Evolutionary conservation across 2,797 vertebrate genomes (phyloP).

Genomic region (Sebastes trivittatus): DNA sequence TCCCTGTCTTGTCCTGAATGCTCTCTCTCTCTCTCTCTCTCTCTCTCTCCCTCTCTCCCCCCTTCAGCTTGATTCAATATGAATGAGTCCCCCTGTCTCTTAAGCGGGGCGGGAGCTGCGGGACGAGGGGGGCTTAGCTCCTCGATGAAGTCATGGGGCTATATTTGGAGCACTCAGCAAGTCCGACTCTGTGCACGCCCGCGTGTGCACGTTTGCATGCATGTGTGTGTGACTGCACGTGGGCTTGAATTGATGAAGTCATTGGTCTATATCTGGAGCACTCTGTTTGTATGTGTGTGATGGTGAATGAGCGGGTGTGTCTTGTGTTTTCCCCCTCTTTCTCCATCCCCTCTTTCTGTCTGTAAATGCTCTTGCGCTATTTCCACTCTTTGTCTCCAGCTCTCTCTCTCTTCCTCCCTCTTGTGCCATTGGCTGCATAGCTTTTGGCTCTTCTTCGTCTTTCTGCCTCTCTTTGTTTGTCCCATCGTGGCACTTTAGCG

Average conservation of each 20-base stretch:
- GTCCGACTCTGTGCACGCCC: constrained; percentile 31
- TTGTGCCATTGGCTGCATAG: constrained; percentile 63
- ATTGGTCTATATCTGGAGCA: constrained; percentile 66
- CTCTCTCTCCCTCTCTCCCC: constrained; percentile 3
- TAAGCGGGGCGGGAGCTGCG: constrained; percentile 45
- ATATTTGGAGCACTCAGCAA: constrained; percentile 76
- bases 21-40: constrained; percentile 6
- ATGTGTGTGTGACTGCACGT: constrained; percentile 32
- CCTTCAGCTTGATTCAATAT: constrained; percentile 70
- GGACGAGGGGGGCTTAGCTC: constrained; percentile 29
- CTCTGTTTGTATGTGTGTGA: constrained; percentile 41
- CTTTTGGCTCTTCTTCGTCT: constrained; percentile 43
- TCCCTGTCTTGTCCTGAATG: constrained; percentile 34
- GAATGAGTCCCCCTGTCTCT: constrained; percentile 74
- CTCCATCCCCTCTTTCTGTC: constrained; percentile 51
- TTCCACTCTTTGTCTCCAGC: constrained; percentile 69
- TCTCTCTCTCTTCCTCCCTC: constrained; percentile 57
- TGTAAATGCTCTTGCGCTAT: constrained; percentile 56
- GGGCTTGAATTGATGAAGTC: constrained; percentile 63
- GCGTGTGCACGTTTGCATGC: background rate
- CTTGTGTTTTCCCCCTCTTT: constrained; percentile 29
- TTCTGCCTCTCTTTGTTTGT: constrained; percentile 57
- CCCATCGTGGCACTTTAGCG: constrained; percentile 43
- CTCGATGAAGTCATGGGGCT: constrained; percentile 69
- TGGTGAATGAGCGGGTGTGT: constrained; percentile 54